A percentile compares a stretch with the other conserved stretches of the same genome.
These are phyloP conservation scores for Oscheius sp. DNA, from an alignment of 2,888 invertebrate genomes.

Conservation along the genomic window DNA sequence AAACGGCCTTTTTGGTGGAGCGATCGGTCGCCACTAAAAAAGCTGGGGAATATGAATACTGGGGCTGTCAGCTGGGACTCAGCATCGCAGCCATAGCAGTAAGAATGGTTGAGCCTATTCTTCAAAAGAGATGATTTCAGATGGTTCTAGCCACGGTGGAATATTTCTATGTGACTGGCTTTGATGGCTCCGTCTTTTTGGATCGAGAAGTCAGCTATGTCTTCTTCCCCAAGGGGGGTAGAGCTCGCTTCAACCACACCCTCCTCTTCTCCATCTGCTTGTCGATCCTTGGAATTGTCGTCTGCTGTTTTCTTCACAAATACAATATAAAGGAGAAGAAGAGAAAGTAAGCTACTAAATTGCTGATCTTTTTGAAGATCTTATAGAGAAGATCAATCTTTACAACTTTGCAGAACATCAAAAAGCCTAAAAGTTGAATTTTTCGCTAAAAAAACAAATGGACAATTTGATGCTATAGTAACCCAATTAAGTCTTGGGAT, in stretches of 20 bases:
- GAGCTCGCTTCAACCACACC: neutral
- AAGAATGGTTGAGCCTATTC: neutral
- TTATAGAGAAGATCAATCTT: neutral
- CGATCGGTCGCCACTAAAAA: constrained; percentile 9
- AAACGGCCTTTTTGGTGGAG: neutral
- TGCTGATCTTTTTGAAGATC: neutral
- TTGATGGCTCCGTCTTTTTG: neutral
- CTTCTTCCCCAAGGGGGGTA: neutral
- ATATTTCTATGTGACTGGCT: neutral
- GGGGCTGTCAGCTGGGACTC: neutral
- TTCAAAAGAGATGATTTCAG: neutral
- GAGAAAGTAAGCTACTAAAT: constrained; percentile 1
- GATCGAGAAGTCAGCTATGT: constrained; percentile 8
- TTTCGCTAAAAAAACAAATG: too few relatives aligned
- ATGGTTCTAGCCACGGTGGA: neutral
- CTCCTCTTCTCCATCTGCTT: neutral
- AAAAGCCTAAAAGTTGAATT: too few relatives aligned
- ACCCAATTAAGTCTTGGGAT: too few relatives aligned
- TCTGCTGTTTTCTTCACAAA: neutral
- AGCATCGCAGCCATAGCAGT: neutral
- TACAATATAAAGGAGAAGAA: constrained; percentile 9
- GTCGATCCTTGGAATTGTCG: neutral
- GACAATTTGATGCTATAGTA: too few relatives aligned
- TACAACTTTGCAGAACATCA: too few relatives aligned
- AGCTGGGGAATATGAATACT: constrained; percentile 1